phyloP scores from a whole-genome alignment of 2,113 vertebrate species.

The Beaufortia kweichowensis region DNA sequence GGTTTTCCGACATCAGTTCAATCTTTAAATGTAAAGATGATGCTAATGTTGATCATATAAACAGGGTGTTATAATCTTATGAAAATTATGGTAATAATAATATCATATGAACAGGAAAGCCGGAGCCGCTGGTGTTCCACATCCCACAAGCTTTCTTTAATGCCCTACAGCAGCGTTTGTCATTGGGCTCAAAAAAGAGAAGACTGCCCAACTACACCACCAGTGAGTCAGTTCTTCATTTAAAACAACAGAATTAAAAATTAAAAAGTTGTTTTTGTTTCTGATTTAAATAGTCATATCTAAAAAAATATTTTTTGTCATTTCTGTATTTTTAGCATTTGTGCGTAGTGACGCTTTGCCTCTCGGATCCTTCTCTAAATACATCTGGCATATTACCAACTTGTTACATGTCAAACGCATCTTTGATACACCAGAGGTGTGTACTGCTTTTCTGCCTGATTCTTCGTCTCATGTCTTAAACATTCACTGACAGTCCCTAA shows the following conservation, averaged over 20 bases:
- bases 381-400: slow-evolving; percentile 90
- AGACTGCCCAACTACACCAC: slow-evolving; percentile 90
- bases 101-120: slow-evolving; percentile 76
- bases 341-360: slow-evolving; percentile 82
- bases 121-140: slow-evolving; percentile 87
- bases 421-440: slow-evolving; percentile 89
- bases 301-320: slow-evolving; percentile 16
- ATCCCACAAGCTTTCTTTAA: slow-evolving; percentile 91
- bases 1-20: background rate
- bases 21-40: background rate
- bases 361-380: slow-evolving; percentile 85
- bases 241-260: too few species aligned
- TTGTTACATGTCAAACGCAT: slow-evolving; percentile 87
- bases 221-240: slow-evolving; percentile 64
- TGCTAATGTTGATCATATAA: slow-evolving; percentile 16
- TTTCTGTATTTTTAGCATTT: slow-evolving; percentile 71
- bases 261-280: too few species aligned
- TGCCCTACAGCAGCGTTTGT: slow-evolving; percentile 86
- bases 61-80: slow-evolving; percentile 74
- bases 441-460: background rate
- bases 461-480: background rate
- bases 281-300: too few species aligned
- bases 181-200: slow-evolving; percentile 86
- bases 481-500: background rate
- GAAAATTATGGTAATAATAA: background rate